Evolutionary conservation across 1,140 invertebrate genomes (phyloP).

Genomic region (Macrotrachela quadricornifera): DNA sequence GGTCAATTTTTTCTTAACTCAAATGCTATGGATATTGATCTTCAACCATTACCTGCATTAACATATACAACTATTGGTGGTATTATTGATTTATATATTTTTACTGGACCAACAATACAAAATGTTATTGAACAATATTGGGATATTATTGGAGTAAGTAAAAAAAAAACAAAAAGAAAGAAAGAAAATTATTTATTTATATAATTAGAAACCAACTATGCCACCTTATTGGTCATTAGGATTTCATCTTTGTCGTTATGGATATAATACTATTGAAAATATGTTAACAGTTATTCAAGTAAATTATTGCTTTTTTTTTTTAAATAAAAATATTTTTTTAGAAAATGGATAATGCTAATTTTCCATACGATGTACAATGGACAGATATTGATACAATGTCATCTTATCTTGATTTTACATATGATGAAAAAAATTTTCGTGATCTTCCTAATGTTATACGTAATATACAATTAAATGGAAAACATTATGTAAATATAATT

Average conservation of each 20-base stretch:
- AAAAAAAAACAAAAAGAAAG: no score
- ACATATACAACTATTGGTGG: slow-evolving; percentile 22
- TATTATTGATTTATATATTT: slow-evolving; percentile 25
- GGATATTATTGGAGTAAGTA: slow-evolving; percentile 22
- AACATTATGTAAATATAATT: slow-evolving; percentile 22
- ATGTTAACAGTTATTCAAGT: not conserved
- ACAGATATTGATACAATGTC: slow-evolving; percentile 28
- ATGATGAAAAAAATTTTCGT: slow-evolving; percentile 14
- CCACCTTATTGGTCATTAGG: slow-evolving; percentile 20
- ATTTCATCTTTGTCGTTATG: slow-evolving; percentile 40
- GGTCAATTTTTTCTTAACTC: slow-evolving; percentile 23
- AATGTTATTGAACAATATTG: slow-evolving; percentile 49
- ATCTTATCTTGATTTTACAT: slow-evolving; percentile 19
- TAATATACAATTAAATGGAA: slow-evolving; percentile 18
- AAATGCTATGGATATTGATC: slow-evolving; percentile 21
- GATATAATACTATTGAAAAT: slow-evolving; percentile 8
- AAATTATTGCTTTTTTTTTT: not conserved
- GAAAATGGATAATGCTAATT: no score
- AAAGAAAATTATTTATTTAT: no score
- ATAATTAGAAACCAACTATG: slow-evolving; percentile 10
- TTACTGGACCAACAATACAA: slow-evolving; percentile 35
- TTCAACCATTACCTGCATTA: slow-evolving; percentile 22
- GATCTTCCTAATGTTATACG: slow-evolving; percentile 16
- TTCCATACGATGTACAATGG: slow-evolving; percentile 24
- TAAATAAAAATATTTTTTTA: not conserved